A percentile compares a stretch with the other conserved stretches of the same genome.
Conservation (phyloP, 2,888 invertebrate genomes). For the Epinotia demarniana region DNA sequence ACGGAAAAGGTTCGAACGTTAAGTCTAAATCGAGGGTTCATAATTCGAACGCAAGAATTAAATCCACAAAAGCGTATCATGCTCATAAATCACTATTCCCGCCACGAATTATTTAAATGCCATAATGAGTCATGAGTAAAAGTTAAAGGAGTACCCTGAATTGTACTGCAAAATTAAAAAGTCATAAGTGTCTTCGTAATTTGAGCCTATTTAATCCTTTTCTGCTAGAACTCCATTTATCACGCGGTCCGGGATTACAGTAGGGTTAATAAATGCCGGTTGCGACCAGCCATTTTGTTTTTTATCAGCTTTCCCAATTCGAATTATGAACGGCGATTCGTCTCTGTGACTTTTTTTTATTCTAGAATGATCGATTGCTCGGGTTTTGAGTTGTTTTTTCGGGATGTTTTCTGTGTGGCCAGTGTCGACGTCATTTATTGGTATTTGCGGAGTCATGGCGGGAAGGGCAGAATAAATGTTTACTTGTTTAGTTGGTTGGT, state of each 20-base stretch:
- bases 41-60: conserved; percentile 45
- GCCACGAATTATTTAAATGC: conserved; percentile 83
- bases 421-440: conserved; percentile 39
- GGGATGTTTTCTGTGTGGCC: conserved; percentile 51
- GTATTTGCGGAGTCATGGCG: conserved; percentile 47
- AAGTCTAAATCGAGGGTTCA: conserved; percentile 41
- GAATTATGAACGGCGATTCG: conserved; percentile 74
- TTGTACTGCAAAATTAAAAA: not conserved
- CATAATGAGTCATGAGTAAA: conserved; percentile 82
- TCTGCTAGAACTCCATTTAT: conserved; percentile 60
- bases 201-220: not conserved
- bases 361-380: conserved; percentile 57
- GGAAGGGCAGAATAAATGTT: not conserved
- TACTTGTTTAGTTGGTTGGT: not conserved
- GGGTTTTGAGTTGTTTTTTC: conserved; percentile 45
- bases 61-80: conserved; percentile 57
- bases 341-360: conserved; percentile 62
- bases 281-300: conserved; percentile 71
- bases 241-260: conserved; percentile 68
- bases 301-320: conserved; percentile 75
- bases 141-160: conserved; percentile 72
- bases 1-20: conserved; percentile 17
- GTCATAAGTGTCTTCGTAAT: conserved; percentile 11
- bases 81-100: conserved; percentile 73
- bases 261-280: conserved; percentile 79